Evolutionary conservation across 2,888 invertebrate species (phyloP).

Genomic region (Chrysotoxum bicinctum): DNA sequence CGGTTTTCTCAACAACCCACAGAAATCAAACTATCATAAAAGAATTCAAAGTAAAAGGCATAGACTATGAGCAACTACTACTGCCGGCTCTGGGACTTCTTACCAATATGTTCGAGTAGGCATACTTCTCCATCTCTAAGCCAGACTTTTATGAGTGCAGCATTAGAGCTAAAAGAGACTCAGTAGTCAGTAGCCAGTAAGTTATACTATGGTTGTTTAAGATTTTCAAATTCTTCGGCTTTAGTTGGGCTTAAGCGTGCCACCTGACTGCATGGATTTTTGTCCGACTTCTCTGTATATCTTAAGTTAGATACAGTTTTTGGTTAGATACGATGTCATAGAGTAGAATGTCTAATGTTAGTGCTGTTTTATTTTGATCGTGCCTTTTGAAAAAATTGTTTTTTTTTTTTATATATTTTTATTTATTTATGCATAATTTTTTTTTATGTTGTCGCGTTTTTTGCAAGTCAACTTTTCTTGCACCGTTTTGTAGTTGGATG

Average conservation of each 20-base stretch:
- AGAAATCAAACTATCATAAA: conserved; percentile 38
- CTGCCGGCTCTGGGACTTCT: conserved; percentile 45
- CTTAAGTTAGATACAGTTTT: conserved; percentile 10
- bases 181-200: not conserved
- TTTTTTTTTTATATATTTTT: not conserved
- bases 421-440: conserved; percentile 52
- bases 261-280: conserved; percentile 68
- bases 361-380: conserved; percentile 52
- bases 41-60: conserved; percentile 70
- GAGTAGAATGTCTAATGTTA: conserved; percentile 59
- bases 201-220: conserved; percentile 63
- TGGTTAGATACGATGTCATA: conserved; percentile 29
- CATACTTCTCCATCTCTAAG: conserved; percentile 37
- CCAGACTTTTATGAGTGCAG: conserved; percentile 54
- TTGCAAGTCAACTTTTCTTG: conserved; percentile 58
- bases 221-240: conserved; percentile 66
- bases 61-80: conserved; percentile 25
- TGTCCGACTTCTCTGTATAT: conserved; percentile 34
- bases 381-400: not conserved
- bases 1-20: conserved; percentile 51
- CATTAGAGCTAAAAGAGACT: conserved; percentile 37
- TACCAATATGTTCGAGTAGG: conserved; percentile 24
- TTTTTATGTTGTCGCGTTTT: conserved; percentile 39
- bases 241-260: conserved; percentile 72
- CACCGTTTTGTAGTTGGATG: conserved; percentile 17